These are phyloP conservation scores for Epirrhoe alternata DNA, from an alignment of 2,888 invertebrate genomes.

Conservation along the genomic window DNA sequence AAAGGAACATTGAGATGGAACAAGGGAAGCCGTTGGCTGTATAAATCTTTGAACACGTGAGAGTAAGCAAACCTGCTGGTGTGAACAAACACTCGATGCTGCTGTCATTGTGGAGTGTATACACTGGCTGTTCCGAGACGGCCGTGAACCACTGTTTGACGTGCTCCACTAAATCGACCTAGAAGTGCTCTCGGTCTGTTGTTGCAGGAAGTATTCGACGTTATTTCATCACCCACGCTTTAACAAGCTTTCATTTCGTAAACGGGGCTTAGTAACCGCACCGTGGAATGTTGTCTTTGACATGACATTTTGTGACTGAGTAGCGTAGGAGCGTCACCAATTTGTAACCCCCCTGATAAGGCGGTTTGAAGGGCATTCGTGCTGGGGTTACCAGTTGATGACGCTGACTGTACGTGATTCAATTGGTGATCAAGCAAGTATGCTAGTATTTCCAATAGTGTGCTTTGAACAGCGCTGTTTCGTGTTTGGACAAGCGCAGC, in stretches of 20 bases:
- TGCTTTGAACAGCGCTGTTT: not conserved
- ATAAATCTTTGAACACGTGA: slow-evolving; percentile 61
- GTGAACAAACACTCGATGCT: slow-evolving; percentile 60
- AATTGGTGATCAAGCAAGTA: not conserved
- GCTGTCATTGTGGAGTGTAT: slow-evolving; percentile 66
- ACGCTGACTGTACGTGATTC: not conserved
- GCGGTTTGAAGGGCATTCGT: too few relatives aligned
- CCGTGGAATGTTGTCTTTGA: not conserved
- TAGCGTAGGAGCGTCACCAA: too few relatives aligned
- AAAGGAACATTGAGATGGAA: slow-evolving; percentile 28
- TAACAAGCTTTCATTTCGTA: not conserved
- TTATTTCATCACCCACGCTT: slow-evolving; percentile 22
- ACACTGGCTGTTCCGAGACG: slow-evolving; percentile 61
- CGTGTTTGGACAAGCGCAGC: slow-evolving; percentile 4
- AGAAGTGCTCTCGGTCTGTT: slow-evolving; percentile 57
- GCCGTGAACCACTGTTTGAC: slow-evolving; percentile 64
- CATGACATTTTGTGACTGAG: not conserved
- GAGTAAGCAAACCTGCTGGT: slow-evolving; percentile 58
- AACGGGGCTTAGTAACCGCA: not conserved
- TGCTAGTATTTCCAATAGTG: not conserved
- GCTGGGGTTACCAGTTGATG: too few relatives aligned
- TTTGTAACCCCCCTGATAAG: too few relatives aligned
- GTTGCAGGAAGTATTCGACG: slow-evolving; percentile 33
- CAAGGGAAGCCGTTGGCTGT: slow-evolving; percentile 40
- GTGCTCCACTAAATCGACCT: slow-evolving; percentile 65